Evolutionary conservation across 2,888 invertebrate species (phyloP), one percentile per base, ranked within the genome.

Genomic region (Acanthosepion esculentum): DNA sequence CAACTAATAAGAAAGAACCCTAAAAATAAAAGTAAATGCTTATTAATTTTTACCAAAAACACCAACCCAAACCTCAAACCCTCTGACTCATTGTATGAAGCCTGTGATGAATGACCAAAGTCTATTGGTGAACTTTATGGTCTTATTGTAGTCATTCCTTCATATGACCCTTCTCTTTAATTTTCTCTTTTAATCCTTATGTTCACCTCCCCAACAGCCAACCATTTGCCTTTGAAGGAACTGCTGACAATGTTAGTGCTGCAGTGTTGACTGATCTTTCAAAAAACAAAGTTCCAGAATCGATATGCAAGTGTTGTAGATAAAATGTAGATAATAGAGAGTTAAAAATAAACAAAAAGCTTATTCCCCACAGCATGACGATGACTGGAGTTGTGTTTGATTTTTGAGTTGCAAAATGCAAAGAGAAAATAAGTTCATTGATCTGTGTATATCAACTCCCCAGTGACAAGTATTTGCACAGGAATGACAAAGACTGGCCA

Each of bases 381-480:
- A 23, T 59, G 23, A 23, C 59, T 59, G 23, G 20, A 59, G 59
- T 59, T 59, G 59, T 23, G 59, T 59, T 59, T 59, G n/a, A 78
- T 78, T 78, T 78, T n/a, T 12, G n/a, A n/a, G n/a, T 78, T 78
- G 33, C n/a, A 78, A 78, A 78, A n/a, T 78, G 78, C n/a, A 78
- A 78, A 78, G 78, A 78, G 78, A 78, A 78, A 78, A 78, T n/a
- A 78, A 78, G 78, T 78, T 78, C 78, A 78, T 78, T 78, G 78
- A 78, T 78, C n/a, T 78, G 78, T 78, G 78, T 59, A 59, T 59
- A 59, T 59, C 59, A 64, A 41, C 50, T 93, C 18, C 48, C 20
- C 29, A n/a, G n/a, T 33, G 48, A n/a, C 50, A 94, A 94, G 53
- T 91, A 94, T 48, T 48, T 94, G 26, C 33, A 48, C 64, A 94